Base-by-base conservation (phyloP, 2,797 vertebrate genomes). In the Hephaestus fuliginosus region DNA sequence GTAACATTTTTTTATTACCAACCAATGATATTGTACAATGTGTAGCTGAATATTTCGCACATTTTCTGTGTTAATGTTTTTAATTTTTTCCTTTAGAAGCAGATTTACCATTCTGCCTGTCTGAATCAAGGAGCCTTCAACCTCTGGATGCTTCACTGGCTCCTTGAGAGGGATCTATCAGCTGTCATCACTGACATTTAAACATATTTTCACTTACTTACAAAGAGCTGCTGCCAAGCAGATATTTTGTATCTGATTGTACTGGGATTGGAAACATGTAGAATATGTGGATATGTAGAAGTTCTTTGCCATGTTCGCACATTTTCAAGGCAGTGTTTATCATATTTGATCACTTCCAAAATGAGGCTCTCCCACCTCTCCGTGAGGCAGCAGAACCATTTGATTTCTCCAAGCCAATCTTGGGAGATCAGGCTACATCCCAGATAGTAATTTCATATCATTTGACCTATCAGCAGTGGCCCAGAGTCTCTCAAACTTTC, bases 181-280 rank as follows among this genome's bases (percentile, higher is more conserved):
- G n/a, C 22, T 22, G 48, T 48, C 58, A 69, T 57, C 20, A 48
- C 36, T 55, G 13, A 62, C n/a, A 55, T 58, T 53, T 41, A n/a
- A 22, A 57, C 18, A n/a, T 72, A n/a, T 70, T 58, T 51, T 58
- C 4, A 39, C 4, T 10, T 57, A 9, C 7, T 71, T 62, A 28
- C 13, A 28, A 63, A 64, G 14, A 67, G 30, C 39, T 58, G 48
- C 49, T 33, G n/a, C n/a, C 44, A 44, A 11, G 14, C 1, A 28
- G 8, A 51, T 2, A 18, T 17, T 57, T 57, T 11, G 18, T 3
- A 7, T 30, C 7, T 28, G 15, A 71, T 11, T 14, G 3, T 1
- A 2, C 15, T 55, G 10, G 33, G 17, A 13, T 18, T 0, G 7
- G 15, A 43, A 0, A 67, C 30, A 33, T 5, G 30, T 33, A 63